Evolutionary conservation across 2,113 vertebrate genomes (phyloP).

Genomic region (Camelus bactrianus): DNA sequence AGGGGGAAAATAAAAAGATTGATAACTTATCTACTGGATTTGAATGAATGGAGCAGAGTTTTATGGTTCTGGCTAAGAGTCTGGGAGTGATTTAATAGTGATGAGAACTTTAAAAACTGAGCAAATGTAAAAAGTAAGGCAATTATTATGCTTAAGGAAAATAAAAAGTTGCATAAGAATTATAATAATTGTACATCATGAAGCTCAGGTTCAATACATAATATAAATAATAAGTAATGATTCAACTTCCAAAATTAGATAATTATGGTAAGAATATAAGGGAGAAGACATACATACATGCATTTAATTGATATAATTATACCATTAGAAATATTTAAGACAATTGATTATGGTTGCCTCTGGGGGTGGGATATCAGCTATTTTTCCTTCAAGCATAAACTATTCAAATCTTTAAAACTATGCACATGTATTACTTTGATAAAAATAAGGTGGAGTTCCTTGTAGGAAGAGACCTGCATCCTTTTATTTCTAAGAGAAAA

Average conservation of each 20-base stretch:
- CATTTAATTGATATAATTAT: constrained; percentile 9
- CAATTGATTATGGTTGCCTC: background rate
- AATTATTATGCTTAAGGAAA: background rate
- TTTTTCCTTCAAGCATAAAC: constrained; percentile 39
- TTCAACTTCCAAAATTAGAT: background rate
- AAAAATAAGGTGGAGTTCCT: background rate
- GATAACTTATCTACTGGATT: background rate
- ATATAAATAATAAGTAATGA: constrained; percentile 28
- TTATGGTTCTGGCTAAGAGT: background rate
- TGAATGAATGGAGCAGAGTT: background rate
- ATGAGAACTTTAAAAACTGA: background rate
- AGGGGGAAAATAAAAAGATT: background rate
- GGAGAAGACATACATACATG: background rate
- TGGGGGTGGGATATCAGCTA: background rate
- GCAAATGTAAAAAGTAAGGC: background rate
- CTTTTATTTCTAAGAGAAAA: constrained; percentile 2
- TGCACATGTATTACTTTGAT: background rate
- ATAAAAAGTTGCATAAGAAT: background rate
- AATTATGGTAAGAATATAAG: constrained; percentile 8
- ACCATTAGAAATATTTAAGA: constrained; percentile 26
- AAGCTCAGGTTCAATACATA: constrained; percentile 10
- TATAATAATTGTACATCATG: background rate
- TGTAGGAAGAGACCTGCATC: background rate
- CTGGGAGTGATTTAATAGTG: background rate
- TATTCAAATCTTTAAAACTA: constrained; percentile 6